Base-by-base conservation (phyloP, 2,888 invertebrate genomes). In the Biston stratarius region DNA sequence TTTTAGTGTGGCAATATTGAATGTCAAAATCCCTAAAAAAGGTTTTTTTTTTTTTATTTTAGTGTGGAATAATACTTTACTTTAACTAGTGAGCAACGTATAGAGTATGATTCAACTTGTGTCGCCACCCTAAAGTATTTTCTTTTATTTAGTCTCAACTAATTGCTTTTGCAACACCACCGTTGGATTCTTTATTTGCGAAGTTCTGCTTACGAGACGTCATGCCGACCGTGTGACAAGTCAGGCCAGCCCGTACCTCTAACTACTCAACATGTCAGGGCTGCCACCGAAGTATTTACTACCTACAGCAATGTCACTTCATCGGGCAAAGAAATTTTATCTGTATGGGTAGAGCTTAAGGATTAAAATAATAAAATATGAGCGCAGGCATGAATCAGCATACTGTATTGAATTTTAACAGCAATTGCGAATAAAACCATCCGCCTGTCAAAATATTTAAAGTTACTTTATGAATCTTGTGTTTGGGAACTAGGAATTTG, bases 401-500 rank as follows among this genome's bases (percentile, higher is more conserved):
- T 73, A 61, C 77, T 77, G 77, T 83, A 80, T 81, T 82, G 78
- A 77, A 84, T 82, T 79, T 80, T 75, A 81, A 76, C 73, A 76
- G 72, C 74, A 72, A 79, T 76, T 67, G 78, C 77, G 74, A 82
- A 82, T 83, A 81, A 82, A 84, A 82, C 78, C 75, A 77, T 82
- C 81, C 69, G 71, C 68, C 76, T 84, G 85, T 86, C 84, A 83
- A 83, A 86, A 85, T 83, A 85, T 83, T 84, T 78, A 75, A 81
- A 77, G 73, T 77, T 78, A 71, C 77, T 75, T 56, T 15, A 51
- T 61, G 63, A 67, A 69, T 64, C 57, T 61, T 38, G 47, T 12
- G 9, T 6, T 48, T n/a, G 14, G 24, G 61, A 42, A n/a, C 24
- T 61, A 52, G n/a, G 10, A 69, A 67, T n/a, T 14, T 59, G n/a